Evolutionary conservation across 1,140 invertebrate species (phyloP), one percentile per base, ranked within the genome.

Genomic region (Drosophila ficusphila): DNA sequence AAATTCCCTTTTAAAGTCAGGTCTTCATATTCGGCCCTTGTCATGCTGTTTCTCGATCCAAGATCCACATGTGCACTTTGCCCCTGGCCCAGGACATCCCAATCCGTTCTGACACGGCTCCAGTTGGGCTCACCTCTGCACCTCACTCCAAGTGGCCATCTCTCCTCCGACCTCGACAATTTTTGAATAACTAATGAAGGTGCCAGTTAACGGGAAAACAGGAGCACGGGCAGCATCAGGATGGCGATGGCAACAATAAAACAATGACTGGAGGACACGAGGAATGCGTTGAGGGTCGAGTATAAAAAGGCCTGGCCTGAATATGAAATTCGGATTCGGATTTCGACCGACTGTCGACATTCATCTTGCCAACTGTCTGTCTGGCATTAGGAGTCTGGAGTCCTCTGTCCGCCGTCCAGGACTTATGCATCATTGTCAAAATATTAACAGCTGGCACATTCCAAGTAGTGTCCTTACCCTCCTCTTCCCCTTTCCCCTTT

Each of bases 161-260:
- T 12, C 29, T 38, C 27, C 11, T 60, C 62, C 41, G 31, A 58
- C 42, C 79, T 79, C 67, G 41, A 85, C 81, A 62, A 86, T 85
- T 85, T 85, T 86, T 85, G 81, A 85, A 85, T 85, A 85, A 86
- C 81, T 85, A 85, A 85, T 85, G 81, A 86, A 85, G 81, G 81
- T 85, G 81, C 76, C 81, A 79, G 61, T 69, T 76, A 79, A 85
- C 47, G 57, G 61, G 48, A 60, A 54, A 60, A 72, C 69, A 62
- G 47, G 42, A 39, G 25, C 18, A 62, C 49, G 36, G 57, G 51
- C 4, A 61, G 9, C 61, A 29, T 47, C 49, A 69, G 49, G 42
- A 68, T 27, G n/a, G n/a, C n/a, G 41, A 69, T 29, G 51, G 60
- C 60, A 39, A 60, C 71, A 74, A 76, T 61, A 70, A 61, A 83